Evolutionary conservation across 2,113 vertebrate species (phyloP), one percentile per base, ranked within the genome.

Genomic region (Sminthopsis crassicaudata): DNA sequence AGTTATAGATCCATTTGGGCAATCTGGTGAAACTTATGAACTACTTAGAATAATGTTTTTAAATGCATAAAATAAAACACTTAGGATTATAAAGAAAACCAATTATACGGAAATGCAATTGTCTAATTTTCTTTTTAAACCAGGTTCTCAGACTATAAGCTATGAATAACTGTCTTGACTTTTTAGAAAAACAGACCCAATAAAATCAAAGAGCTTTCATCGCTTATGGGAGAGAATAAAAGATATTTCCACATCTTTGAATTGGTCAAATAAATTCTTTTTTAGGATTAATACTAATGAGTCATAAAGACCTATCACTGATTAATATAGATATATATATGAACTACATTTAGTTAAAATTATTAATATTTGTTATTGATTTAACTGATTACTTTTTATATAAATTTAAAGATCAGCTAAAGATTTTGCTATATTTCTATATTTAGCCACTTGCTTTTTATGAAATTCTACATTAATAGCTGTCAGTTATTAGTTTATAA

Each of bases 401-500:
- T 30, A 57, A 57, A 9, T 53, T 8, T 67, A 46, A 90, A 76
- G 51, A 94, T 89, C 91, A 92, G 26, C 46, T 96, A 91, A 53
- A 94, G 24, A 91, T 93, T 94, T 60, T 95, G 22, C 91, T 94
- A 30, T 48, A 53, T 93, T 96, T 90, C 84, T 51, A 19, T 93
- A 95, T 36, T 1, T 94, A 89, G 96, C 3, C 3, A 91, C 46
- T 95, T 51, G 3, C 2, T 25, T 93, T 30, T 94, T 91, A 46
- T 6, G 30, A 89, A 94, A 53, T 96, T 55, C 27, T 91, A 95
- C 90, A 50, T 30, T 46, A 94, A 55, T 94, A 92, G 90, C 1
- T 76, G 51, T 97, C 93, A 19, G n/a, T 48, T 95, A 89, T 95
- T 46, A 24, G 90, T 94, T 92, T 97, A 91, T 96, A 26, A 91